Evolutionary conservation across 2,888 invertebrate species (phyloP).

Genomic region (Apotomis turbidana): DNA sequence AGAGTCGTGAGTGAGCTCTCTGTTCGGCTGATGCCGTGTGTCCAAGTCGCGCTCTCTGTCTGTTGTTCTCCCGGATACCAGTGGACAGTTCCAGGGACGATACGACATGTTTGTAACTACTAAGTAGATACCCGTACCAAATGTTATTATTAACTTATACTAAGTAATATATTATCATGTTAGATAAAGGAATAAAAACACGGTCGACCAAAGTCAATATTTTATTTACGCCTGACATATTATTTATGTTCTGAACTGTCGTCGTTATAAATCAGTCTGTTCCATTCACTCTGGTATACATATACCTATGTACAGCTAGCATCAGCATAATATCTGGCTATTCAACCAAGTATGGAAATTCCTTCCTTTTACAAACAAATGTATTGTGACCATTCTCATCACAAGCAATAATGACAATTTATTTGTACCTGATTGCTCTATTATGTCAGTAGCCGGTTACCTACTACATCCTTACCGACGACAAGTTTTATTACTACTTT

Average conservation of each 20-base stretch:
- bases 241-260: conserved; percentile 20
- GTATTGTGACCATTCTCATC: too few relatives aligned
- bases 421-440: too few relatives aligned
- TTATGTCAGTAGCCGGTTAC: too few relatives aligned
- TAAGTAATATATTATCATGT: conserved; percentile 55
- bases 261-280: conserved; percentile 28
- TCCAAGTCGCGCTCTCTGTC: conserved; percentile 53
- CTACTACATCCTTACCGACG: too few relatives aligned
- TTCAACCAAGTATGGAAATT: background rate
- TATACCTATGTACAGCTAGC: background rate
- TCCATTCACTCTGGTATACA: conserved; percentile 20
- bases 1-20: conserved; percentile 74
- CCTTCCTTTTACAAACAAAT: background rate
- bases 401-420: too few relatives aligned
- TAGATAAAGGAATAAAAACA: conserved; percentile 46
- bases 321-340: background rate
- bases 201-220: conserved; percentile 41
- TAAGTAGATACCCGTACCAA: conserved; percentile 68
- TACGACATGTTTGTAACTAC: conserved; percentile 78
- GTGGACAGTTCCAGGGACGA: conserved; percentile 62
- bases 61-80: conserved; percentile 56
- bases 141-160: conserved; percentile 57
- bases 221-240: conserved; percentile 34
- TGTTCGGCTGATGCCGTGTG: conserved; percentile 51
- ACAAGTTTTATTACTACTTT: too few relatives aligned